Percentiles rank a stretch among this genome's conserved stretches.
Evolutionary conservation across 2,888 invertebrate genomes (phyloP).

Genomic region (Drosophila greeni): DNA sequence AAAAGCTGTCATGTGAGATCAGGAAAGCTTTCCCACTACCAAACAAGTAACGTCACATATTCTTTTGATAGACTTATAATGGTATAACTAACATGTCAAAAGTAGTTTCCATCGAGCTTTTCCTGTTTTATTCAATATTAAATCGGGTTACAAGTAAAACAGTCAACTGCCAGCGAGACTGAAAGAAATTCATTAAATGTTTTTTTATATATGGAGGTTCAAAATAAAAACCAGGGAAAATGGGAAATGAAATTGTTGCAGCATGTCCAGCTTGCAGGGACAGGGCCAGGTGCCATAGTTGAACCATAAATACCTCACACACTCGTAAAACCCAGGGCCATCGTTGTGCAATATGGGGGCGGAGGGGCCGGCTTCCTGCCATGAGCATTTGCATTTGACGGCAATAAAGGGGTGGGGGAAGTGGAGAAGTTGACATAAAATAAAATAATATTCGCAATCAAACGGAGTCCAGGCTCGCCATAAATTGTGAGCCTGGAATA

Average conservation of each 20-base stretch:
- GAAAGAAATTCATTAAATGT: constrained; percentile 8
- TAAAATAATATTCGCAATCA: constrained; percentile 39
- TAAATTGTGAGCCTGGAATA: constrained; percentile 7
- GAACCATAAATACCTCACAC: constrained; percentile 26
- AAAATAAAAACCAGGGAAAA: neutral
- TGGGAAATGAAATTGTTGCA: constrained; percentile 18
- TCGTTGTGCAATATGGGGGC: constrained; percentile 31
- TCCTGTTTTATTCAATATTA: neutral
- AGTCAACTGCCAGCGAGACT: neutral
- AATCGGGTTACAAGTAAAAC: constrained; percentile 6
- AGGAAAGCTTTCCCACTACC: no score
- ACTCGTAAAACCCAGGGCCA: constrained; percentile 22
- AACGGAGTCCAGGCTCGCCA: constrained; percentile 18
- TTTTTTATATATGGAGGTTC: neutral
- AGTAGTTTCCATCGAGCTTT: neutral
- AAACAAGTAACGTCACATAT: neutral
- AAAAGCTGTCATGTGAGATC: neutral
- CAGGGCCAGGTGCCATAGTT: constrained; percentile 23
- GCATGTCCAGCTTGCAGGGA: neutral
- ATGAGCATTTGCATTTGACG: constrained; percentile 39
- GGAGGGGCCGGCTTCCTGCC: constrained; percentile 8
- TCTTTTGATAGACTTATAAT: neutral
- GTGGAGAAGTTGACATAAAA: constrained; percentile 28
- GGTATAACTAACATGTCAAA: neutral
- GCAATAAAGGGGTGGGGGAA: neutral